Base-by-base conservation (phyloP, 2,113 vertebrate species). In the Centropristis striata region DNA sequence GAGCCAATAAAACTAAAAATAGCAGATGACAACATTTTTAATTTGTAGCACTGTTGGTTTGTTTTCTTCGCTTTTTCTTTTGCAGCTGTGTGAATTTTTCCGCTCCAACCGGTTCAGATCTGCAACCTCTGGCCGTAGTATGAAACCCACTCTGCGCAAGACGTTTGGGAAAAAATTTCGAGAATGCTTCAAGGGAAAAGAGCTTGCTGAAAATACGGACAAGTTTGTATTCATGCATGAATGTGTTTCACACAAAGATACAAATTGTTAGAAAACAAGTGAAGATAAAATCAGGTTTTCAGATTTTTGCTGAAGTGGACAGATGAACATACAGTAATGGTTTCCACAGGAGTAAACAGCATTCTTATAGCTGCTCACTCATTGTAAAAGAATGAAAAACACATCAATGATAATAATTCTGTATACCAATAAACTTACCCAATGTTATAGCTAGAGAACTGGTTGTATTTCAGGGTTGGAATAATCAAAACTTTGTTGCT, bases 41-140 rank as follows among this genome's bases (percentile, higher is more conserved):
- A 66, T 55, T n/a, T 36, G 51, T 49, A 1, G 8, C 37, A 15
- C 11, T 75, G 1, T 11, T 75, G 36, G 0, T 76, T 47, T 50
- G 4, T 55, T 63, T 2, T 47, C 41, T 21, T 12, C 28, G 75
- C 8, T 23, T 39, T 73, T 44, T 75, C 8, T 78, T 41, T 64
- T 73, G 16, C 50, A 95, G 94, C 27, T 94, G 14, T 94, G 93
- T 74, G 25, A 39, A 1, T 88, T 72, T 18, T 91, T 85, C 74
- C 7, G 4, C 20, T 86, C 81, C 0, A 1, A 5, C 1, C 0
- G 49, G n/a, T 87, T 89, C 28, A 74, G 47, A 37, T 8, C 61
- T 0, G 16, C 16, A 20, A 23, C 80, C 8, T 0, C 14, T 5
- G 2, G 18, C 4, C 27, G 32, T 32, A 46, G 4, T 1, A 81